Percentiles rank a stretch among this genome's conserved stretches.
Evolutionary conservation across 2,888 invertebrate species (phyloP).

Genomic region (Neuroscelio doddi): DNA sequence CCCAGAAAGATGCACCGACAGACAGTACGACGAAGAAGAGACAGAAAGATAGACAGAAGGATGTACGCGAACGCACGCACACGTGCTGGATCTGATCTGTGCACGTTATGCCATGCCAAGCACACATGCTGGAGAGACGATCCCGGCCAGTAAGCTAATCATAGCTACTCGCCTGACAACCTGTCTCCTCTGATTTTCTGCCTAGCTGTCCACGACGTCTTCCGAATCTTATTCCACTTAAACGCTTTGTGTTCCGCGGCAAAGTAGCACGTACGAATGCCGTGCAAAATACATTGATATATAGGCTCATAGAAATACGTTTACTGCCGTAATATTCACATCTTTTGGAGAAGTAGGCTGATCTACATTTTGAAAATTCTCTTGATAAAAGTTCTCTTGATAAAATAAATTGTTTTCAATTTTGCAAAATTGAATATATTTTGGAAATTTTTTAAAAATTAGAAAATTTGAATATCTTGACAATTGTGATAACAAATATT

Average conservation of each 20-base stretch:
- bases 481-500: too few relatives aligned
- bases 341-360: neutral
- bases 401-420: too few relatives aligned
- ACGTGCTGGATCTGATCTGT: slow-evolving; percentile 52
- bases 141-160: slow-evolving; percentile 63
- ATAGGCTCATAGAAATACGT: slow-evolving; percentile 32
- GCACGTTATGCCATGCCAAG: slow-evolving; percentile 57
- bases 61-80: slow-evolving; percentile 46
- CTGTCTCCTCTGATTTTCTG: slow-evolving; percentile 72
- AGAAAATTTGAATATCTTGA: too few relatives aligned
- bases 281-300: slow-evolving; percentile 20
- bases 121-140: slow-evolving; percentile 52
- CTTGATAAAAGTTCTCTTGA: too few relatives aligned
- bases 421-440: too few relatives aligned
- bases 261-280: neutral
- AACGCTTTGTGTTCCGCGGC: slow-evolving; percentile 1
- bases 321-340: slow-evolving; percentile 18
- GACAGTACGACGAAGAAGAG: slow-evolving; percentile 47
- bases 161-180: slow-evolving; percentile 70
- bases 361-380: too few relatives aligned
- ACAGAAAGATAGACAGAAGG: slow-evolving; percentile 46
- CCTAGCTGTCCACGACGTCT: slow-evolving; percentile 57
- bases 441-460: too few relatives aligned
- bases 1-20: slow-evolving; percentile 52
- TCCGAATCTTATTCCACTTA: slow-evolving; percentile 10